Percentiles rank a stretch among this genome's conserved stretches.
Evolutionary conservation across 2,888 invertebrate genomes (phyloP).

Genomic region (Thumatha senex): DNA sequence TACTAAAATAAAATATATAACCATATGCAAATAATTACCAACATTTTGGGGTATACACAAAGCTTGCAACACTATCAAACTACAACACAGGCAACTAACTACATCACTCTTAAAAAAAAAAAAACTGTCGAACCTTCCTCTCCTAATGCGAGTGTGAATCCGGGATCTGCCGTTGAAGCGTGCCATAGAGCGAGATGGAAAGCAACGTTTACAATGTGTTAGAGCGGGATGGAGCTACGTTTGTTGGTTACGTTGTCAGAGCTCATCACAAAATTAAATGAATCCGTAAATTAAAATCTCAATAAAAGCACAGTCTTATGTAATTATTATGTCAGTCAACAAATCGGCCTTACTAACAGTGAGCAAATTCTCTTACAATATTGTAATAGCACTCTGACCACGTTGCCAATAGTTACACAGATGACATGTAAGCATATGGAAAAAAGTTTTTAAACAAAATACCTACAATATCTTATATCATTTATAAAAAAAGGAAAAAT

Average conservation of each 20-base stretch:
- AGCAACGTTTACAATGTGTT: slow-evolving; percentile 80
- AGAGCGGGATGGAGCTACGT: slow-evolving; percentile 70
- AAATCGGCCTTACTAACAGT: no score
- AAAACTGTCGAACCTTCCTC: slow-evolving; percentile 77
- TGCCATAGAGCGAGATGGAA: slow-evolving; percentile 75
- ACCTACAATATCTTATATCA: slow-evolving; percentile 11
- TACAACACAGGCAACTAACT: slow-evolving; percentile 38
- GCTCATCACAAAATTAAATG: background rate
- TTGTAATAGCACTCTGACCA: slow-evolving; percentile 9
- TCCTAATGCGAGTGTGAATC: slow-evolving; percentile 77
- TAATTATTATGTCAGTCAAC: no score
- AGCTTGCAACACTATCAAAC: slow-evolving; percentile 8
- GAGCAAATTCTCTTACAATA: no score
- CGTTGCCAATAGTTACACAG: slow-evolving; percentile 18
- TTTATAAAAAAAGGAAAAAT: background rate
- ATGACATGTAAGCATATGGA: slow-evolving; percentile 34
- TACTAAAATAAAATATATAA: background rate
- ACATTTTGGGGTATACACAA: background rate
- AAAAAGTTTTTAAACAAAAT: slow-evolving; percentile 7
- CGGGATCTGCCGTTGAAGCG: slow-evolving; percentile 75
- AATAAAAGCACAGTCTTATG: no score
- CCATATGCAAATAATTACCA: background rate
- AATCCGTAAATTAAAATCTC: no score
- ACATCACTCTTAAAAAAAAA: slow-evolving; percentile 46
- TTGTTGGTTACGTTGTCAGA: slow-evolving; percentile 32